Evolutionary conservation across 2,113 vertebrate genomes (phyloP), one percentile per base, ranked within the genome.

Genomic region (Myocastor coypus): DNA sequence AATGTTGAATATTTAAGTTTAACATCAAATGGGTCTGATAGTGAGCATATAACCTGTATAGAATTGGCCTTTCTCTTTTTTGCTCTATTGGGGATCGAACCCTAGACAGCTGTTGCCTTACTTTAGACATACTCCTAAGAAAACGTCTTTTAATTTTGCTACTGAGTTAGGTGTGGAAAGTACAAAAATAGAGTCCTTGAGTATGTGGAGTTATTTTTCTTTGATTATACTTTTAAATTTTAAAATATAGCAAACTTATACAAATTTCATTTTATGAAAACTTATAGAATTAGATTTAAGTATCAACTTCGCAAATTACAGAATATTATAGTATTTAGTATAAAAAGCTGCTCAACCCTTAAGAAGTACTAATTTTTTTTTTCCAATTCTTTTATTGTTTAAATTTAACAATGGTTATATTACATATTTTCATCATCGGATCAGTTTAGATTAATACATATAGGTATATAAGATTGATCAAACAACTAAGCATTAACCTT

Each of bases 251-350:
- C 85, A 61, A 96, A 80, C 26, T 75, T 92, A 9, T 91, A 10
- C 16, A 89, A 87, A 24, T 92, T 75, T 92, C 75, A 0, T 95
- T 93, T 71, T n/a, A 89, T 77, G 86, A 94, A 69, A 11, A 88
- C 77, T 94, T 94, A 89, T 22, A 93, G 69, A 93, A 73, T 84
- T 90, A 92, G 93, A 87, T 82, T 91, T 87, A 26, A 46, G 0
- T 85, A 55, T 94, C 71, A 96, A 28, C 14, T 94, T 96, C 4
- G 71, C 66, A 87, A 37, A 61, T 84, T n/a, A 20, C 73, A 6
- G 69, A 63, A 46, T 83, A 6, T 73, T 95, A 64, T 19, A 82
- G 13, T 77, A 77, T 77, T 77, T 92, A 90, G 34, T 84, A 1
- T 81, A 82, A 87, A 89, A 86, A 88, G 7, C 24, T 78, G 82